Conservation (phyloP, 2,113 vertebrate species). For the Poicephalus gulielmi region DNA sequence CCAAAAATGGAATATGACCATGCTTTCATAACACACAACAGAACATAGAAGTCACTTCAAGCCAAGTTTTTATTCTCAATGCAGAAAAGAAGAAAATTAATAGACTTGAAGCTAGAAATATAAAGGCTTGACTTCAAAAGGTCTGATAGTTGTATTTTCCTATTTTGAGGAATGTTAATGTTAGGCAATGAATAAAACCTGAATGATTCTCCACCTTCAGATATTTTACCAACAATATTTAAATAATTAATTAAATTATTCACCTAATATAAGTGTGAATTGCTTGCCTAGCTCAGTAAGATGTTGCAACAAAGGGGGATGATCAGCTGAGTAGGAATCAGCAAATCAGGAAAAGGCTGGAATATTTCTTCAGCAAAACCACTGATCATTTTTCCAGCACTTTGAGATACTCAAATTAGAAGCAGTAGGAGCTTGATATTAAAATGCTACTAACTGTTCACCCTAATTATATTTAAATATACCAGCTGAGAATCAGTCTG, state of each 20-base stretch:
- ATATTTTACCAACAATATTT: background rate
- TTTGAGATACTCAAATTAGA: background rate
- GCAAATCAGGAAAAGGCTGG: background rate
- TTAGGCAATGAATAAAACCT: background rate
- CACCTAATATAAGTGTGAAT: background rate
- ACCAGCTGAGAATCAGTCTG: background rate
- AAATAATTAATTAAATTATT: background rate
- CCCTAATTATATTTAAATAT: background rate
- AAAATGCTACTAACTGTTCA: background rate
- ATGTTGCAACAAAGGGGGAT: background rate
- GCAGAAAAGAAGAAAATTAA: background rate
- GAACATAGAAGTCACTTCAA: background rate
- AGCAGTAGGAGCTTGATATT: background rate
- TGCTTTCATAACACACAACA: background rate
- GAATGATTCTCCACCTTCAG: background rate
- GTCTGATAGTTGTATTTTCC: background rate
- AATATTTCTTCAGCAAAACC: background rate
- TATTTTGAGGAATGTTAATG: background rate
- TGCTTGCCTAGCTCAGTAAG: background rate
- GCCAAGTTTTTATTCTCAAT: slow-evolving; percentile 1
- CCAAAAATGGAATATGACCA: slow-evolving; percentile 35
- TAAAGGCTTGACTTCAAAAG: background rate
- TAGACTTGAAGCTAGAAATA: background rate
- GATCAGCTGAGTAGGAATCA: background rate
- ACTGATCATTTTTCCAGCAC: background rate